A percentile compares a stretch with the other conserved stretches of the same genome.
Evolutionary conservation across 2,797 vertebrate genomes (phyloP).

Genomic region (Micrastur ruficollis): DNA sequence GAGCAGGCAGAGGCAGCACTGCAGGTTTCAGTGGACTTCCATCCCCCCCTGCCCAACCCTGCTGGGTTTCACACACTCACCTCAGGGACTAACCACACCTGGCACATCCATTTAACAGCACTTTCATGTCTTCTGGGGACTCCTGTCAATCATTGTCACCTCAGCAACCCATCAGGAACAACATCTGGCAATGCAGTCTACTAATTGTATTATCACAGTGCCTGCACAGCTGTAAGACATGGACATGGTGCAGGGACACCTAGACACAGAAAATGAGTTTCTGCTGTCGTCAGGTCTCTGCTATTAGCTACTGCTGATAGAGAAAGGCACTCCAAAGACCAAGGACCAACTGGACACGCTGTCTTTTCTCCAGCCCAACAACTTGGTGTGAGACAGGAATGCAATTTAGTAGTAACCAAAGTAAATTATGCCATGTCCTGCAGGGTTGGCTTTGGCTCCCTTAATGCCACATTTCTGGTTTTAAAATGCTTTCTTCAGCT

Average conservation of each 20-base stretch:
- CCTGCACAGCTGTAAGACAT: neutral
- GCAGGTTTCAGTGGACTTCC: fast-evolving
- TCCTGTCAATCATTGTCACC: neutral
- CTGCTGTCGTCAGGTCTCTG: neutral
- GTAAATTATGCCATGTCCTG: neutral
- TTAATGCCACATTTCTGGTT: neutral
- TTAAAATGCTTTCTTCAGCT: neutral
- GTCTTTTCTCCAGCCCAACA: neutral
- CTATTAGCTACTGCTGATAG: neutral
- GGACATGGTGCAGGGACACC: neutral
- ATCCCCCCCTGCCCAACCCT: neutral
- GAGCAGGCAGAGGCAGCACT: neutral
- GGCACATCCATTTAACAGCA: neutral
- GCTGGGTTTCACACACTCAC: neutral
- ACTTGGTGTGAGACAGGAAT: neutral
- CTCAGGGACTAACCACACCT: neutral
- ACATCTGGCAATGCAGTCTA: neutral
- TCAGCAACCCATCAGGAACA: neutral
- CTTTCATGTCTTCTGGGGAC: neutral
- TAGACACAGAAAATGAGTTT: neutral
- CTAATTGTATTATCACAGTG: neutral
- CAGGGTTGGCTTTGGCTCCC: neutral
- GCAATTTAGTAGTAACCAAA: neutral
- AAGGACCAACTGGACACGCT: neutral
- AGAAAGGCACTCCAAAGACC: neutral